Evolutionary conservation across 2,113 vertebrate genomes (phyloP).

Genomic region (Myodes glareolus): DNA sequence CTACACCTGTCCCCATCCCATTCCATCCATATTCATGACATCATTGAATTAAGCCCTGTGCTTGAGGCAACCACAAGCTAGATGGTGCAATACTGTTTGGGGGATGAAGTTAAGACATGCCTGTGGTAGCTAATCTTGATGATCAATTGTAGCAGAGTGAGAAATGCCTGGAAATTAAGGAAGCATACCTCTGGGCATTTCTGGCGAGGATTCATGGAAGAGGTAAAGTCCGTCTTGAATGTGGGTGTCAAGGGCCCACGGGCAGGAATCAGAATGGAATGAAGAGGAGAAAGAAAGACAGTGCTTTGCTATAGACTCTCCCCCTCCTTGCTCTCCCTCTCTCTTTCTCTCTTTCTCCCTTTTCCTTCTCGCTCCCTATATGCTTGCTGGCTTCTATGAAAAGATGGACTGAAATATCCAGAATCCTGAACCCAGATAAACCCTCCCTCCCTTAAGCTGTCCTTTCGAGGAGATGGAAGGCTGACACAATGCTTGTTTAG

Average conservation of each 20-base stretch:
- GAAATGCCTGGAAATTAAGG: not conserved
- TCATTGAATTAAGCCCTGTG: not conserved
- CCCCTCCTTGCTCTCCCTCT: accelerated
- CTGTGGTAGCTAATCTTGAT: not conserved
- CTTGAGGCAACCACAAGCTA: not conserved
- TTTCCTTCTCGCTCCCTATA: accelerated
- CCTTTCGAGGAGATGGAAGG: no score
- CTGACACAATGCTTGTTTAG: not conserved
- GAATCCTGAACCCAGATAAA: not conserved
- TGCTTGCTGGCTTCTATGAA: not conserved
- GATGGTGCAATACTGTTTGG: not conserved
- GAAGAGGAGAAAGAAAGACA: no score
- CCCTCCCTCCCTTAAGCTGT: not conserved
- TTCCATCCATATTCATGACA: not conserved
- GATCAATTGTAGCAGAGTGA: not conserved
- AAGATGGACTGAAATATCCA: not conserved
- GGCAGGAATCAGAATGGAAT: not conserved
- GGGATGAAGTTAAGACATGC: not conserved
- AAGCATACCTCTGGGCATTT: not conserved
- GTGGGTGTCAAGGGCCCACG: no score
- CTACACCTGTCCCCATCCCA: not conserved
- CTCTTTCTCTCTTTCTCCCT: no score
- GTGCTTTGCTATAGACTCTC: not conserved
- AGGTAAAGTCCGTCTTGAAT: not conserved
- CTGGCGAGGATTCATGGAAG: not conserved